Percentiles rank a stretch among this genome's conserved stretches.
These are phyloP conservation scores for Enhydra lutris DNA, from an alignment of 2,113 vertebrate genomes.

Conservation along the genomic window DNA sequence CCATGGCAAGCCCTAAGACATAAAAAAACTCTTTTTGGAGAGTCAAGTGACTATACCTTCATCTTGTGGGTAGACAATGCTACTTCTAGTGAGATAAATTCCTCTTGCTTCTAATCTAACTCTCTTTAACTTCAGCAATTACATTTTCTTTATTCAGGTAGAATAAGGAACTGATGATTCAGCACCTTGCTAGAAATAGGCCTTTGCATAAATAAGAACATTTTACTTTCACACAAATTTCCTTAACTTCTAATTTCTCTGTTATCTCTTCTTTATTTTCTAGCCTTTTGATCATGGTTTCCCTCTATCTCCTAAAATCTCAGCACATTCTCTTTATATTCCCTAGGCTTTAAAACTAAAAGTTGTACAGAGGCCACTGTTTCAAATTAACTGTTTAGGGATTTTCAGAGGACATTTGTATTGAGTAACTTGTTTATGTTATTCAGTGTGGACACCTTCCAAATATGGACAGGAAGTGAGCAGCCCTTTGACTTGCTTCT, in stretches of 20 bases:
- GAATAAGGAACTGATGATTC: not conserved
- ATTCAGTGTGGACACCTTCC: not conserved
- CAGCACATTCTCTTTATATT: not conserved
- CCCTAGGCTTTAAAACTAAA: not conserved
- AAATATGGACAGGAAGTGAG: not conserved
- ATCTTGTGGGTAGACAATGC: not conserved
- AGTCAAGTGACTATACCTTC: not conserved
- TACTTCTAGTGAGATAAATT: not conserved
- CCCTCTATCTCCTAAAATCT: not conserved
- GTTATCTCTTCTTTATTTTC: not conserved
- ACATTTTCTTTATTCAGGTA: not conserved
- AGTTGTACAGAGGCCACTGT: not conserved
- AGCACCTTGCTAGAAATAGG: not conserved
- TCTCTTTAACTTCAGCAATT: not conserved
- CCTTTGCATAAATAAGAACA: not conserved
- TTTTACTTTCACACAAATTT: constrained; percentile 30
- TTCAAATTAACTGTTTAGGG: not conserved
- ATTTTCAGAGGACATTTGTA: not conserved
- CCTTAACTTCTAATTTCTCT: constrained; percentile 12
- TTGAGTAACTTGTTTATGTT: not conserved
- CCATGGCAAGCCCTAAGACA: not conserved
- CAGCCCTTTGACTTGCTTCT: not conserved
- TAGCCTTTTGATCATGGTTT: not conserved
- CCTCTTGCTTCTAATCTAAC: not conserved
- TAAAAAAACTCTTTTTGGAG: not conserved